Base-by-base conservation (phyloP, 2,888 invertebrate species). In the Nephrotoma guestfalica region DNA sequence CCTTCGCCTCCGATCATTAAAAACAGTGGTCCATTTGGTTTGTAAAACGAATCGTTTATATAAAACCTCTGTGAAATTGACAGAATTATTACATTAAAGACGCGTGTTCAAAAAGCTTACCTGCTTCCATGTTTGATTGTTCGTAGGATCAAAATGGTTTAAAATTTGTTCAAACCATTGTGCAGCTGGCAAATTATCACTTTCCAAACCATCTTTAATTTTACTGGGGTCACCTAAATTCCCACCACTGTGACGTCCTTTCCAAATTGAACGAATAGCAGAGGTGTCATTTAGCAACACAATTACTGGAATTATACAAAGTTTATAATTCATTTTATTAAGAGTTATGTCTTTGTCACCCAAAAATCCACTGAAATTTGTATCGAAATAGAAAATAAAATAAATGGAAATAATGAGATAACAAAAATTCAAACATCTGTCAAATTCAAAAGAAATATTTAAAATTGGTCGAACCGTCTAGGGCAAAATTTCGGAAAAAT, bases 1-100 rank as follows among this genome's bases (percentile, higher is more conserved):
- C 96, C 98, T 92, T 99, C 99, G 4, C 98, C 98, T 0, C 98
- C 98, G 89, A 99, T 97, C 97, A 97, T 96, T 11, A 99, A 91
- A 90, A 99, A 99, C n/a, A 97, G 94, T 0, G 98, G 97, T 0
- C 97, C 97, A 85, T 94, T 94, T 57, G 92, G 91, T 89, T 95
- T 93, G 90, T 94, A 96, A 89, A 94, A 95, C 18, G 93, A 93
- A 87, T 94, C 93, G 91, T 97, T 98, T 0, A 95, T 93, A 90
- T 94, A 98, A 90, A 96, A 98, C 87, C 96, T 93, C 96, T 98
- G 90, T 88, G 87, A 86, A 87, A 84, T 71, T 30, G 30, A 30
- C 30, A 30, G 30, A 30, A 87, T 87, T 86, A 40, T n/a, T 13
- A 71, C 7, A 71, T 71, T 15, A 71, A n/a, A n/a, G 7, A n/a